Base-by-base conservation (phyloP, 2,888 invertebrate species). In the Eristalinus sepulchralis region DNA sequence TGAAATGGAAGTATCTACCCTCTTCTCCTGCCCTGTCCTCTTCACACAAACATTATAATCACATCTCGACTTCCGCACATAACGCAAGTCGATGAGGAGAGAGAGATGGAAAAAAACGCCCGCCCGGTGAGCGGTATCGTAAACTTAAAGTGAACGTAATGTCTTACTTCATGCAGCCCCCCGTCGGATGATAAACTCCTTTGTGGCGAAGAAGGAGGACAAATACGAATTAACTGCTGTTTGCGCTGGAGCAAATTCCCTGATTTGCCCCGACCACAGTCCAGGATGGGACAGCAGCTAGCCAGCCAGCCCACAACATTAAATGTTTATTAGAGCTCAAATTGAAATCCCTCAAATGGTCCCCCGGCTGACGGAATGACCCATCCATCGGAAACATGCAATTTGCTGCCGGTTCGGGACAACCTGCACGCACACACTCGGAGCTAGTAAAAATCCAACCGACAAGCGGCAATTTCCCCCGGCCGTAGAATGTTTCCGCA, bases 101-200 rank as follows among this genome's bases (percentile, higher is more conserved):
- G 5, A 5, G 47, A 47, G 8, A 1, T 17, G 39, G n/a, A 39
- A 39, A 39, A 39, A n/a, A 5, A 2, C 47, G 5, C 47, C n/a
- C 47, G 47, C 47, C 47, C n/a, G 47, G 47, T 17, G 47, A 39
- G 39, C 39, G 5, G 27, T 59, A 22, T 66, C 66, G 27, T 75
- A 39, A 75, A 75, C 64, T 75, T 75, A 27, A 75, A 59, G 39
- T 31, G 59, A 59, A 59, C 75, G 62, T 75, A 31, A 66, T 75
- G 75, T 66, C 66, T 75, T 39, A 64, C 39, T 66, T 75, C 66
- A 75, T 66, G 64, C 66, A 27, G n/a, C 39, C n/a, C 27, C 27
- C 75, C 36, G 39, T 27, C 13, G 34, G 39, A 66, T 36, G 64
- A 75, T 75, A 57, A 75, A 75, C 36, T 66, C 17, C 36, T 55